phyloP scores from a whole-genome alignment of 1,140 invertebrate genomes.

The Euura saliciscinereae region DNA sequence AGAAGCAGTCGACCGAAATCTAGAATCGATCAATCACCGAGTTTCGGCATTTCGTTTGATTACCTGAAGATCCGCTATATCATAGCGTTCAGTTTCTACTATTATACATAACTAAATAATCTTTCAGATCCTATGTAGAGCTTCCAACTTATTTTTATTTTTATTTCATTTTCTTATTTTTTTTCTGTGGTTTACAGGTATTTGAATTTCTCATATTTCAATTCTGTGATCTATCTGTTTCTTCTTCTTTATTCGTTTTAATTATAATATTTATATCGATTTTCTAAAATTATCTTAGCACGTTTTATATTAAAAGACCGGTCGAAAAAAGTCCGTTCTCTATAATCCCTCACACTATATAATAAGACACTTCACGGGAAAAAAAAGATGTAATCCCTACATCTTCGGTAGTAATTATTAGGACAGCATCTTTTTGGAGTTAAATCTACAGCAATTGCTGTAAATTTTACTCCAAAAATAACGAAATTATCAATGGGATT shows the following conservation, averaged over 20 bases:
- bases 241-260: not conserved
- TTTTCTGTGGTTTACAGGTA: too few species aligned
- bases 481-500: too few species aligned
- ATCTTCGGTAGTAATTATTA: too few species aligned
- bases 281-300: not conserved
- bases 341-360: not conserved
- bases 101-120: not conserved
- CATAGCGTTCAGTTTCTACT: not conserved
- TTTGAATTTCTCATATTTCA: not conserved
- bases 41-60: constrained; percentile 1
- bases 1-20: too few species aligned
- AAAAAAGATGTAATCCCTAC: too few species aligned
- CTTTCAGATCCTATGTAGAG: not conserved
- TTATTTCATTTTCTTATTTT: not conserved
- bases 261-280: not conserved
- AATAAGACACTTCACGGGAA: constrained; percentile 55
- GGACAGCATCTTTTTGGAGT: too few species aligned
- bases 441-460: too few species aligned
- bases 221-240: not conserved
- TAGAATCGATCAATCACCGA: not conserved
- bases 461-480: too few species aligned
- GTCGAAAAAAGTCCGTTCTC: not conserved
- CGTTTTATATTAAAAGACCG: not conserved
- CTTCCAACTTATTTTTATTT: not conserved
- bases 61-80: not conserved